Evolutionary conservation across 2,113 vertebrate genomes (phyloP).

Genomic region (Phalacrocorax aristotelis): DNA sequence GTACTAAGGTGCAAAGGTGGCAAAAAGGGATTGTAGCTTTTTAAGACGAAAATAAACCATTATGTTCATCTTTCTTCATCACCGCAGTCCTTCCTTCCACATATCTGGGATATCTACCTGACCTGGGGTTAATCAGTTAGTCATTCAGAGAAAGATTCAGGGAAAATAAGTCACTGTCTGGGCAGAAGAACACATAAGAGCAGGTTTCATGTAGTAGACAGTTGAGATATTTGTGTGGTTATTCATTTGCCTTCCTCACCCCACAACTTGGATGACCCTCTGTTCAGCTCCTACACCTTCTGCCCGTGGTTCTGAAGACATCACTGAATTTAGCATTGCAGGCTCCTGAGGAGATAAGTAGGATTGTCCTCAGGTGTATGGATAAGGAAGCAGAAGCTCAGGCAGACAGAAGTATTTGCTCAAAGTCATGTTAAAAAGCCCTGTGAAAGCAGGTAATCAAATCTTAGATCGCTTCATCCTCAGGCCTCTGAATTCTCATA

Average conservation of each 20-base stretch:
- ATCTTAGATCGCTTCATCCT: background rate
- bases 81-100: background rate
- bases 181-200: background rate
- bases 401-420: background rate
- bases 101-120: background rate
- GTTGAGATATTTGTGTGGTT: background rate
- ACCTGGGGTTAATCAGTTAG: background rate
- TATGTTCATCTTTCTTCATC: background rate
- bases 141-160: background rate
- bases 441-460: background rate
- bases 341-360: background rate
- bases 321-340: background rate
- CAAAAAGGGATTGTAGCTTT: background rate
- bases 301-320: background rate
- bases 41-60: background rate
- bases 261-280: background rate
- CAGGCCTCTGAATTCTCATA: background rate
- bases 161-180: slow-evolving; percentile 16
- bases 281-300: background rate
- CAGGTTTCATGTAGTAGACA: background rate
- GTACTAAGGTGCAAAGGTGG: background rate
- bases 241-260: background rate
- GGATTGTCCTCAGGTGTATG: background rate
- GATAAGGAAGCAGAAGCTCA: background rate
- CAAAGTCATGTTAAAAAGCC: background rate